Conservation (phyloP, 1,140 invertebrate genomes). For the Drosophila melanica region DNA sequence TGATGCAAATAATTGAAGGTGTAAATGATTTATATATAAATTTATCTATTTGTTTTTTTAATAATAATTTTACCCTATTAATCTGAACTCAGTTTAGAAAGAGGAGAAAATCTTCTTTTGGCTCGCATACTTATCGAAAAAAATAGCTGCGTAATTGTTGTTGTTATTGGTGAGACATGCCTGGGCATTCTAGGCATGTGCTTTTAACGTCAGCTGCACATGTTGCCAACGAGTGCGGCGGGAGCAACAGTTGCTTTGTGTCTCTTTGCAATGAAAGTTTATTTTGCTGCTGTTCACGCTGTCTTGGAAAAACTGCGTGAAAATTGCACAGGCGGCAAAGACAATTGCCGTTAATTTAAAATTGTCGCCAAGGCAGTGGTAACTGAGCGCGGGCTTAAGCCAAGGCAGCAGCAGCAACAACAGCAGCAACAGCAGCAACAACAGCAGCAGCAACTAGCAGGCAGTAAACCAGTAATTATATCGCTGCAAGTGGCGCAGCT, state of each 20-base stretch:
- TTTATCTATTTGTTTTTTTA: neutral
- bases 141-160: slow-evolving; percentile 49
- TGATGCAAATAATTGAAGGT: neutral
- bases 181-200: slow-evolving; percentile 38
- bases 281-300: slow-evolving; percentile 48
- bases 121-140: neutral
- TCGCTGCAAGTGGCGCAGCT: slow-evolving; percentile 70
- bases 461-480: slow-evolving; percentile 73
- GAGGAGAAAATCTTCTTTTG: slow-evolving; percentile 7
- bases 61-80: neutral
- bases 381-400: too few relatives aligned
- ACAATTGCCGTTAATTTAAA: slow-evolving; percentile 81
- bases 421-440: slow-evolving; percentile 11
- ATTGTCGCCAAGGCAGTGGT: slow-evolving; percentile 69
- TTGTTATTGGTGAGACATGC: slow-evolving; percentile 16
- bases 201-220: slow-evolving; percentile 4
- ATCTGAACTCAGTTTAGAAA: neutral
- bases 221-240: slow-evolving; percentile 9
- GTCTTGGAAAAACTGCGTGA: slow-evolving; percentile 72
- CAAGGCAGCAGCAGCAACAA: slow-evolving; percentile 25
- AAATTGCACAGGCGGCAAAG: slow-evolving; percentile 74
- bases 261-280: slow-evolving; percentile 64
- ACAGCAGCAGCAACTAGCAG: slow-evolving; percentile 24
- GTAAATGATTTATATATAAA: neutral
- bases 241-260: slow-evolving; percentile 5